Conservation (phyloP, 2,888 invertebrate species). For the Podabrus alpinus region DNA sequence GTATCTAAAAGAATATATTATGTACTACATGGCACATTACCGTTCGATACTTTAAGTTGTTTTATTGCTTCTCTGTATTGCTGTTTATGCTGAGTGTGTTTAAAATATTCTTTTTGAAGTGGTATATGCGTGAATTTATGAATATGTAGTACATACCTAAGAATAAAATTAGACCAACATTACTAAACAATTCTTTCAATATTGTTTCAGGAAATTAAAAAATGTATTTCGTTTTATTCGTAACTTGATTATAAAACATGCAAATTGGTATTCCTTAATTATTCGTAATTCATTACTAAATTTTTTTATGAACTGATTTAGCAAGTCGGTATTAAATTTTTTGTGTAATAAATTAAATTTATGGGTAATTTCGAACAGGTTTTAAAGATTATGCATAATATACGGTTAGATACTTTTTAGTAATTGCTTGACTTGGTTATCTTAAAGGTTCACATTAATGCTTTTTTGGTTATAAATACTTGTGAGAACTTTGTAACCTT, state of each 20-base stretch:
- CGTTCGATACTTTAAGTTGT: background rate
- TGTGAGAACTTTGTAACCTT: background rate
- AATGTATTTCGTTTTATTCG: background rate
- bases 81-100: background rate
- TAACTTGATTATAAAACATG: background rate
- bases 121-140: background rate
- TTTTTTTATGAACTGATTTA: background rate
- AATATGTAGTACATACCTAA: too few relatives aligned
- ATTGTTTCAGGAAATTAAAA: background rate
- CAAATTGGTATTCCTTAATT: background rate
- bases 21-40: too few relatives aligned
- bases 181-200: background rate
- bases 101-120: background rate
- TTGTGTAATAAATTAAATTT: background rate
- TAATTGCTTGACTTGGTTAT: background rate
- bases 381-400: background rate
- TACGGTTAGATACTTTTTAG: background rate
- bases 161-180: background rate
- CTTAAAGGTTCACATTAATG: background rate
- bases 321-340: background rate
- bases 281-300: background rate
- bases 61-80: background rate
- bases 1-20: background rate
- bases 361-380: background rate
- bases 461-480: background rate